Percentiles rank a stretch among this genome's conserved stretches.
phyloP scores from a whole-genome alignment of 2,888 invertebrate genomes.

The Athripsodes cinereus region DNA sequence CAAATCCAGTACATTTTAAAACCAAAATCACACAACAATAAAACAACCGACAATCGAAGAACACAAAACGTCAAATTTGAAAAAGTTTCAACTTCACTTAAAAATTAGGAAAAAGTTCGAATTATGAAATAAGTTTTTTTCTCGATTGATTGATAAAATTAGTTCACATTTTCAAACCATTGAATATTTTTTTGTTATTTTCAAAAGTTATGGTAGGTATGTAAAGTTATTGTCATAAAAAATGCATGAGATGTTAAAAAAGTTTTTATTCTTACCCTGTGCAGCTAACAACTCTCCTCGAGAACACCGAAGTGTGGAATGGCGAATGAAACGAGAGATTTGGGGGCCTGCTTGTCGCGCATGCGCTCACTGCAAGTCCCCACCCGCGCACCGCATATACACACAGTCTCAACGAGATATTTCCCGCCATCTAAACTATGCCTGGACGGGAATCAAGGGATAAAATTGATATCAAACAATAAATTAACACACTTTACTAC shows the following conservation, averaged over 20 bases:
- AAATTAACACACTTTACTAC: not conserved
- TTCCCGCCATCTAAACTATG: conserved; percentile 13
- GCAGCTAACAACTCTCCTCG: conserved; percentile 51
- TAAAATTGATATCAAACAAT: not conserved
- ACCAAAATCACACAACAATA: too few relatives aligned
- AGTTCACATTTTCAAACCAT: too few relatives aligned
- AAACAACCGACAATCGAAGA: too few relatives aligned
- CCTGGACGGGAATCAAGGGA: not conserved
- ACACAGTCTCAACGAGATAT: conserved; percentile 26
- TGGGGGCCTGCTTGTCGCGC: conserved; percentile 29
- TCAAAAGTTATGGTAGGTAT: too few relatives aligned
- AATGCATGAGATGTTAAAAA: not conserved
- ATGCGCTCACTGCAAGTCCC: conserved; percentile 16
- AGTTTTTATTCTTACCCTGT: conserved; percentile 49
- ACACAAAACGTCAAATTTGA: too few relatives aligned
- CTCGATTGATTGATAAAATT: too few relatives aligned
- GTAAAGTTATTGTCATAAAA: not conserved
- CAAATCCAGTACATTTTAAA: too few relatives aligned
- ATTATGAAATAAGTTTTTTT: too few relatives aligned
- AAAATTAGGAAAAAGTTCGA: too few relatives aligned
- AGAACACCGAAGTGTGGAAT: conserved; percentile 53
- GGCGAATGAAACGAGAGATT: conserved; percentile 42
- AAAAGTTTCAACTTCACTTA: too few relatives aligned
- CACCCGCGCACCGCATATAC: conserved; percentile 36
- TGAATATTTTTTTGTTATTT: too few relatives aligned